A percentile compares a stretch with the other conserved stretches of the same genome.
phyloP scores from a whole-genome alignment of 2,113 vertebrate species.

The Lophochroa leadbeateri region DNA sequence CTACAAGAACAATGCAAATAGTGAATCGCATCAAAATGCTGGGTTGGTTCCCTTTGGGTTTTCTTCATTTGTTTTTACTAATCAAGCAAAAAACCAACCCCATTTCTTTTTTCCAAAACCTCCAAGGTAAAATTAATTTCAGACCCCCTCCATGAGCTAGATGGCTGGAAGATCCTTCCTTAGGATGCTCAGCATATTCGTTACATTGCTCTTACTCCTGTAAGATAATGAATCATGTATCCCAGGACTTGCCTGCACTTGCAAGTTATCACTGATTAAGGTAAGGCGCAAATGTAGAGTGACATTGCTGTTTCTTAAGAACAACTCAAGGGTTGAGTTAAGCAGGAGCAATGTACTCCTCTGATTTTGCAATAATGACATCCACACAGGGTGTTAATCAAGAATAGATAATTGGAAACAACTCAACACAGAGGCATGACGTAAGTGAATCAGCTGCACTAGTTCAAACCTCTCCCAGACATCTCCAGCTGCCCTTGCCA shows the following conservation, averaged over 20 bases:
- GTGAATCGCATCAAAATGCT: neutral
- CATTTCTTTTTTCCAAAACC: neutral
- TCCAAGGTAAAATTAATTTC: neutral
- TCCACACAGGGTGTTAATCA: neutral
- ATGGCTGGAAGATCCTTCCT: neutral
- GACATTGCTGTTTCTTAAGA: neutral
- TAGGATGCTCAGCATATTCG: neutral
- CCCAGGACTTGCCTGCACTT: constrained; percentile 14
- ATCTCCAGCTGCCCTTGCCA: neutral
- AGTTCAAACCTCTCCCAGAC: neutral
- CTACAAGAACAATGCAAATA: neutral
- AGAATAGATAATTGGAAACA: neutral
- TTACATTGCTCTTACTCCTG: neutral
- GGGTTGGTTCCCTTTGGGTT: neutral
- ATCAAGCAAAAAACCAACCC: neutral
- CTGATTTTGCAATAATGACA: neutral
- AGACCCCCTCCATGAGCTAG: neutral
- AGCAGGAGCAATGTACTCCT: neutral
- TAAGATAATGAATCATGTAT: neutral
- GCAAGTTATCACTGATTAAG: constrained; percentile 24
- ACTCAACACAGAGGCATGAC: neutral
- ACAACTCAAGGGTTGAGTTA: neutral
- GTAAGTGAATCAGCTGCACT: neutral
- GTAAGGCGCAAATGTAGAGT: neutral
- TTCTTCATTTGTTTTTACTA: neutral